Base-by-base conservation (phyloP, 2,797 vertebrate genomes). In the Sebastes cheni region DNA sequence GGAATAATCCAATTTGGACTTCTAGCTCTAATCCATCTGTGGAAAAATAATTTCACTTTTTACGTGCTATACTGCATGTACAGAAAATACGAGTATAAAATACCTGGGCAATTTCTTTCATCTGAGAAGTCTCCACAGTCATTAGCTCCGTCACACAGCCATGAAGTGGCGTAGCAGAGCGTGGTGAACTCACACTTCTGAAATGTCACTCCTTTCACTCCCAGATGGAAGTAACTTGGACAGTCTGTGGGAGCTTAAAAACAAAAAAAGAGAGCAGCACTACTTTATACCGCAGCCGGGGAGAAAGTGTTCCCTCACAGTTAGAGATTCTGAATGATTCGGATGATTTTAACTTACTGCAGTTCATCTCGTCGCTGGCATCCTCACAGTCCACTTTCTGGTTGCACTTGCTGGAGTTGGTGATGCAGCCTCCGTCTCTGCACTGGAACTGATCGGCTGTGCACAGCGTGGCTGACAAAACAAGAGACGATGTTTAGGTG, bases 101-200 rank as follows among this genome's bases (percentile, higher is more conserved):
- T 90, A 97, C 96, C 95, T 88, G 93, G 96, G 83, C 98, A 99
- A 82, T 97, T 97, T 25, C 95, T 93, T 93, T 99, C 98, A 90
- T 99, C 98, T 1, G 97, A 97, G 81, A 96, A 98, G 93, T 99
- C 98, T 80, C 98, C 98, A 52, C 98, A 99, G 93, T 99, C 98
- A 18, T 99, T 98, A 77, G 98, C 96, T 2, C 97, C 97, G 64
- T 99, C 98, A 55, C 98, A 99, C 73, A 96, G 94, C 98, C 98
- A 99, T 16, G 96, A 94, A 4, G 97, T 96, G 81, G 97, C 95
- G 86, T 96, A 96, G 92, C 98, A 99, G 72, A 99, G 96, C 1
- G 98, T 97, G 59, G 98, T 99, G 16, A 96, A 98, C 95, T 99
- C 98, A 72, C 98, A 99, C 84, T 95, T 97, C 92, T 99, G 94